Base-by-base conservation (phyloP, 2,113 vertebrate species). In the Heptranchias perlo region DNA sequence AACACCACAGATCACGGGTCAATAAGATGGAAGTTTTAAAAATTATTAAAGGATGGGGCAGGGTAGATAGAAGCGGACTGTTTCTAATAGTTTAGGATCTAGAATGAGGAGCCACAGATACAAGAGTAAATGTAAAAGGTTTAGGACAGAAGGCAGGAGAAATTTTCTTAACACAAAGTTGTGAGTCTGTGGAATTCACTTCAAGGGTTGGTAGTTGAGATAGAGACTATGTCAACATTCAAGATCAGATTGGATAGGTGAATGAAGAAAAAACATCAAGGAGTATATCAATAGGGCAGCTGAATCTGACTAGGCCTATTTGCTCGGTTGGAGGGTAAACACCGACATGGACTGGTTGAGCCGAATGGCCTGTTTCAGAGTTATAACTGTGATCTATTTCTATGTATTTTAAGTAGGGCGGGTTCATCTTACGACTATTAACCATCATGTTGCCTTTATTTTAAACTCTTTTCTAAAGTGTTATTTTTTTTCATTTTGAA, bases 401-500 rank as follows among this genome's bases (percentile, higher is more conserved):
- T 91, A 2, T 35, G 28, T 0, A 35, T 58, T 91, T 3, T 28
- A 4, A 58, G 14, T 52, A 58, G 54, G 18, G 14, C 16, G 39
- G 6, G 58, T 7, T 35, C 58, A 62, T 23, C 1, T 39, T 58
- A 16, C 35, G 39, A 93, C n/a, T 44, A 21, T 93, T 93, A 62
- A 62, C 39, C 5, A 39, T 92, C 14, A 93, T 21, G 16, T 62
- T 39, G 31, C 89, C 18, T 69, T 35, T 69, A 69, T 35, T 95
- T 25, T 73, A 73, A 95, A 18, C 52, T 91, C 87, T 16, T 31
- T 52, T 11, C 94, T 95, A 28, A 95, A 47, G 4, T 58, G 28
- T 69, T 44, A 7, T 13, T 84, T 39, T 96, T 69, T 96, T 76
- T 4, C 64, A 69, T 28, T 96, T 97, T 96, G 47, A 96, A 96